Conservation (phyloP, 2,113 vertebrate species). For the Lathamus discolor region DNA sequence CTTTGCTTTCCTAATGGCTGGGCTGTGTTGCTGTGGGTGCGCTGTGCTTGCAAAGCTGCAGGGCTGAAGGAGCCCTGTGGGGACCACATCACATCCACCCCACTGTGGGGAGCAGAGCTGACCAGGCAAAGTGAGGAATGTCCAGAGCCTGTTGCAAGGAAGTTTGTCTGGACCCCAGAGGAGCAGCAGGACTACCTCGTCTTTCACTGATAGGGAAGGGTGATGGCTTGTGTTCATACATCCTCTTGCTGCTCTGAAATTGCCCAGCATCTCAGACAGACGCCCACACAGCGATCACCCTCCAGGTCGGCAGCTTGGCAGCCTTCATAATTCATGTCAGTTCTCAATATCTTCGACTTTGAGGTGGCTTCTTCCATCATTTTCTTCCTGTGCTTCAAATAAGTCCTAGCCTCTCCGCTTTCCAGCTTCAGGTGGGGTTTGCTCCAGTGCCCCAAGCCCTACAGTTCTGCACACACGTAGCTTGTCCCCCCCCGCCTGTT, state of each 20-base stretch:
- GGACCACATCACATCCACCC: neutral
- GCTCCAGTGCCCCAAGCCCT: neutral
- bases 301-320: neutral
- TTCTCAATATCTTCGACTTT: neutral
- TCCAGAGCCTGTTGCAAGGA: neutral
- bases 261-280: neutral
- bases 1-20: accelerated
- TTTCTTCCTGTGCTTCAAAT: neutral
- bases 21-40: accelerated
- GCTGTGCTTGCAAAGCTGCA: neutral
- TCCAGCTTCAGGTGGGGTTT: neutral
- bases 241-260: neutral
- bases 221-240: accelerated
- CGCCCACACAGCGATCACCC: accelerated
- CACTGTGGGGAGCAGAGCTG: neutral
- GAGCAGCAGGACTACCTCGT: neutral
- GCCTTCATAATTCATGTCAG: neutral
- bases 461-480: accelerated
- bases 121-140: neutral
- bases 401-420: neutral
- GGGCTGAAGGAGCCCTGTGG: neutral
- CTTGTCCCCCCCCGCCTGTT: neutral
- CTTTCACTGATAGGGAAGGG: neutral
- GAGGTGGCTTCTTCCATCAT: neutral
- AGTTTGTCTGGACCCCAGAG: neutral